Conservation (phyloP, 2,797 vertebrate species). For the Acestrorhynchus altus region DNA sequence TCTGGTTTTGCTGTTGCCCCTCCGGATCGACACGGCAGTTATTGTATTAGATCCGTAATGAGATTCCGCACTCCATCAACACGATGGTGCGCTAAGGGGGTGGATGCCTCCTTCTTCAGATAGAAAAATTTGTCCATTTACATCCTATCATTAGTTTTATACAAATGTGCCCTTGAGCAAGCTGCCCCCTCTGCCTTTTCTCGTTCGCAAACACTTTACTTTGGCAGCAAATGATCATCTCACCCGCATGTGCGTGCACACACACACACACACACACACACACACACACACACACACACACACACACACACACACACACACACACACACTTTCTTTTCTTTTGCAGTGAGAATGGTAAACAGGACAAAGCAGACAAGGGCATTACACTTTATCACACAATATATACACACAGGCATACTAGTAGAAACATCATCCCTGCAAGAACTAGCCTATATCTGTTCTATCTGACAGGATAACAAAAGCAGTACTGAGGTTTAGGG, state of each 20-base stretch:
- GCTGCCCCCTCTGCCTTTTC: conserved; percentile 72
- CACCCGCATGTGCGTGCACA: conserved; percentile 39
- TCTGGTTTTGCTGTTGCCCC: conserved; percentile 88
- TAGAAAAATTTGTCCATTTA: conserved; percentile 90
- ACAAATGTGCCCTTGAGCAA: conserved; percentile 90
- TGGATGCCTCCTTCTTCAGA: conserved; percentile 77
- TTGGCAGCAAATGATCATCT: conserved; percentile 78
- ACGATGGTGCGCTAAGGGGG: conserved; percentile 71
- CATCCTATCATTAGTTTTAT: conserved; percentile 96
- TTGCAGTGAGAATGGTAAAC: conserved; percentile 51
- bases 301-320: background rate
- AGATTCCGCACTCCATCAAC: conserved; percentile 92
- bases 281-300: background rate
- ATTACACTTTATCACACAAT: conserved; percentile 61
- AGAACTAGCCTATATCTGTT: conserved; percentile 14
- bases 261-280: background rate
- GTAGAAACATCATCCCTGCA: conserved; percentile 63
- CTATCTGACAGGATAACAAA: background rate
- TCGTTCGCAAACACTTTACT: conserved; percentile 81
- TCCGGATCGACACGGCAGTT: conserved; percentile 93
- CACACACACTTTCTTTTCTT: conserved; percentile 38
- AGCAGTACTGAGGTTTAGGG: background rate
- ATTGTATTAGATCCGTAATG: conserved; percentile 99
- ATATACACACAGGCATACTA: conserved; percentile 63
- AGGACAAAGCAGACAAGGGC: conserved; percentile 62